phyloP scores from a whole-genome alignment of 1,140 invertebrate genomes.

The roundworm (Caenorhabditis elegans) region DNA sequence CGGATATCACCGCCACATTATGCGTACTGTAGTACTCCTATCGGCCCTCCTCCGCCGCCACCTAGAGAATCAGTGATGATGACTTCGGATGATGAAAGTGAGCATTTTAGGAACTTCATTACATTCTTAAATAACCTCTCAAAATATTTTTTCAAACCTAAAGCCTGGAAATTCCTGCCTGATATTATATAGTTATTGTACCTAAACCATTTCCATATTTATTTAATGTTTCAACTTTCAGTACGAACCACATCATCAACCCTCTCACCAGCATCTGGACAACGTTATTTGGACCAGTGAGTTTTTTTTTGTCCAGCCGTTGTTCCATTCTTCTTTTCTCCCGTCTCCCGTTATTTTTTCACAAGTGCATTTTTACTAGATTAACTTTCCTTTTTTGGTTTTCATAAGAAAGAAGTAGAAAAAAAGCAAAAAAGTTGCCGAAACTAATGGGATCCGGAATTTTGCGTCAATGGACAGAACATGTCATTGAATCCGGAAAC shows the following conservation, averaged over 20 bases:
- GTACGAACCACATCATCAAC: slow-evolving; percentile 33
- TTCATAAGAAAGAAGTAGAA: neutral
- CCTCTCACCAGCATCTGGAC: slow-evolving; percentile 28
- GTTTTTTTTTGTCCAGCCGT: slow-evolving; percentile 16
- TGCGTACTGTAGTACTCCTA: slow-evolving; percentile 17
- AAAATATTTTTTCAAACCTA: too few relatives aligned
- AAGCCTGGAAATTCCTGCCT: too few relatives aligned
- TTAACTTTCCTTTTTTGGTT: neutral
- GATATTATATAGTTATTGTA: too few relatives aligned
- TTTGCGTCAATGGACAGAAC: slow-evolving; percentile 12
- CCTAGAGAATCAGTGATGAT: neutral
- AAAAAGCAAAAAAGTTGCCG: neutral
- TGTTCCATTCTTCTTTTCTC: neutral
- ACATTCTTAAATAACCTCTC: too few relatives aligned
- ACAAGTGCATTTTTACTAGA: slow-evolving; percentile 7
- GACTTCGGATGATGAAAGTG: neutral
- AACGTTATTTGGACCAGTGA: slow-evolving; percentile 34
- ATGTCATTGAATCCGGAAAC: neutral
- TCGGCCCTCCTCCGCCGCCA: neutral
- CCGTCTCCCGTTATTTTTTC: neutral
- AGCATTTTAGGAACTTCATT: neutral
- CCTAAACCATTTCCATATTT: too few relatives aligned
- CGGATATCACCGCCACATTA: slow-evolving; percentile 20
- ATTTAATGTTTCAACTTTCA: slow-evolving; percentile 21
- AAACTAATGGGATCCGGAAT: neutral